Percentiles rank a stretch among this genome's conserved stretches.
These are phyloP conservation scores for Peucedramus taeniatus DNA, from an alignment of 2,113 vertebrate species.

Conservation along the genomic window DNA sequence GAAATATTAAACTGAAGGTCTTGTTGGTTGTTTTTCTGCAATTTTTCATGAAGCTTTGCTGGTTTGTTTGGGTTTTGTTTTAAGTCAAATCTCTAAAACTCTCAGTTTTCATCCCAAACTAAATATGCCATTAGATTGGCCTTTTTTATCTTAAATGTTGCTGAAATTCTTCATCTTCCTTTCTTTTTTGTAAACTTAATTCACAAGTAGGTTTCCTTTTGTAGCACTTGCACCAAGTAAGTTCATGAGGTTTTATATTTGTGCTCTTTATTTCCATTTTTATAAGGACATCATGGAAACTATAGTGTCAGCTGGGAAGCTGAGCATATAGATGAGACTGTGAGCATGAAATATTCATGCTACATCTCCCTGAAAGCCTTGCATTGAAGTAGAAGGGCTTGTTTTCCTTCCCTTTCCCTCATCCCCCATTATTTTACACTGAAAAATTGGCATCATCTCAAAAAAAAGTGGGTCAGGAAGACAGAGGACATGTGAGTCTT, in stretches of 20 bases:
- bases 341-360: constrained; percentile 6
- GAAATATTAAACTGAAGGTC: not conserved
- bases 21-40: not conserved
- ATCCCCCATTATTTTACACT: not conserved
- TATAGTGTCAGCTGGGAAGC: not conserved
- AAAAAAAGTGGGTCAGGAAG: not conserved
- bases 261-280: not conserved
- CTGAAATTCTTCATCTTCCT: not conserved
- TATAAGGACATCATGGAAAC: not conserved
- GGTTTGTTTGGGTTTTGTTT: not conserved
- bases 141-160: not conserved
- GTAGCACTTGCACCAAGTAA: not conserved
- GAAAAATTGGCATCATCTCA: not conserved
- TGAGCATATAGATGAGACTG: not conserved
- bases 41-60: not conserved
- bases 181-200: not conserved
- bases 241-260: not conserved
- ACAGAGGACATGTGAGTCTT: not conserved
- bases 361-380: not conserved
- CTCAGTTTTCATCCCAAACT: not conserved
- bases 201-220: not conserved
- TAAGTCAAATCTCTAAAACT: not conserved
- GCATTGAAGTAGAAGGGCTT: not conserved
- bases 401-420: not conserved
- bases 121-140: not conserved